phyloP scores from a whole-genome alignment of 2,113 vertebrate genomes.

The Neodontobutis hainanensis region DNA sequence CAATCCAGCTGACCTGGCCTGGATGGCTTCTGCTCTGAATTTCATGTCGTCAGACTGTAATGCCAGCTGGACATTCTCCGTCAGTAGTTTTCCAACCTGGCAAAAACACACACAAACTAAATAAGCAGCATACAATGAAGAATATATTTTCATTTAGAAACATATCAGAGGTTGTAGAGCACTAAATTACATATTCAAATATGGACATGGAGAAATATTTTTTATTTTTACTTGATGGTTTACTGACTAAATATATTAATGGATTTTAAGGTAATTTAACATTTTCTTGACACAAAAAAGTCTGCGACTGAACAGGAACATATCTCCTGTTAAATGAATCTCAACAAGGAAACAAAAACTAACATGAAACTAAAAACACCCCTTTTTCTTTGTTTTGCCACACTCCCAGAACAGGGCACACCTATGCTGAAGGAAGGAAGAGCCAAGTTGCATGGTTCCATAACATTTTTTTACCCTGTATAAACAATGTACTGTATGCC shows the following conservation, averaged over 20 bases:
- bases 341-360: not conserved
- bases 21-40: constrained; percentile 61
- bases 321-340: too few relatives aligned
- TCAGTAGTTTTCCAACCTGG: constrained; percentile 71
- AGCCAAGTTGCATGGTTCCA: constrained; percentile 25
- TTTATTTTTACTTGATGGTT: too few relatives aligned
- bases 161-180: too few relatives aligned
- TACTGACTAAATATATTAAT: too few relatives aligned
- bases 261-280: too few relatives aligned
- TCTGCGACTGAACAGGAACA: too few relatives aligned
- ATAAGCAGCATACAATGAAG: not conserved
- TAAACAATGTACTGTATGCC: not conserved
- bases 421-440: constrained; percentile 19
- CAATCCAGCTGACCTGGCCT: constrained; percentile 69
- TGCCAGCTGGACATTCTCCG: constrained; percentile 75
- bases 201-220: too few relatives aligned
- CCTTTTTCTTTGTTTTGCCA: constrained; percentile 29
- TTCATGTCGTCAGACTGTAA: constrained; percentile 72
- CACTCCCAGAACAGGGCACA: constrained; percentile 26
- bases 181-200: too few relatives aligned
- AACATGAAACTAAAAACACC: constrained; percentile 31
- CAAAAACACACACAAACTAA: constrained; percentile 16
- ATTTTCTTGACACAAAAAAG: too few relatives aligned
- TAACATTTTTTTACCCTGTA: not conserved
- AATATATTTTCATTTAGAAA: too few relatives aligned